Percentiles rank a stretch among this genome's conserved stretches.
These are phyloP conservation scores for Chionis minor DNA, from an alignment of 2,113 vertebrate genomes.

Conservation along the genomic window DNA sequence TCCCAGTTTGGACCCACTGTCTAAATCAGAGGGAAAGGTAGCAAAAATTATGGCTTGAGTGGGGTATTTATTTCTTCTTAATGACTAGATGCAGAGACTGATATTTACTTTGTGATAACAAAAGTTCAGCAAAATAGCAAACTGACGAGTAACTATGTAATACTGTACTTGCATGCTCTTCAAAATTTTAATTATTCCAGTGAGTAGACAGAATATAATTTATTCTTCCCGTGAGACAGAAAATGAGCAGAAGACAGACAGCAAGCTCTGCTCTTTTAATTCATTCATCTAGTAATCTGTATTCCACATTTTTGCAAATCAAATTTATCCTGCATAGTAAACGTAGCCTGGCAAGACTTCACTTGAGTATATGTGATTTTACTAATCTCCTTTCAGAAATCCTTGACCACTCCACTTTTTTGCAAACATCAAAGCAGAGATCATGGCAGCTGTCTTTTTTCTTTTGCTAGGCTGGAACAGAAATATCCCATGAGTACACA, in stretches of 20 bases:
- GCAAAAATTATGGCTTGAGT: background rate
- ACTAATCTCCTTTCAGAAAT: conserved; percentile 13
- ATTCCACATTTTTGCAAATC: conserved; percentile 37
- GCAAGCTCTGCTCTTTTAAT: conserved; percentile 27
- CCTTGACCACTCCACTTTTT: background rate
- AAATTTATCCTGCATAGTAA: conserved; percentile 27
- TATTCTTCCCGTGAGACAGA: background rate
- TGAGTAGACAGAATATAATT: background rate
- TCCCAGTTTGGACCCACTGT: background rate
- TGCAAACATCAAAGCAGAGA: conserved; percentile 16
- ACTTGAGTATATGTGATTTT: background rate
- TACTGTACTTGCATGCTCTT: background rate
- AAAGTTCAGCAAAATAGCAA: background rate
- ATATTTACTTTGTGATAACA: background rate
- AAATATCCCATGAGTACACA: background rate
- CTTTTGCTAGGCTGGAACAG: background rate
- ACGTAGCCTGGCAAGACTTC: conserved; percentile 10
- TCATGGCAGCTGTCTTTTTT: background rate
- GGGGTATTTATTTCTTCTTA: background rate
- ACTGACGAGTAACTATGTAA: background rate
- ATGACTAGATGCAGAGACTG: background rate
- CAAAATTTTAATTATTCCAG: conserved; percentile 17
- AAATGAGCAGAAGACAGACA: background rate
- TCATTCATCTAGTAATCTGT: conserved; percentile 16
- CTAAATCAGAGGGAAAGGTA: background rate